These are phyloP conservation scores for Schizopygopsis pylzovi DNA, from an alignment of 2,797 vertebrate genomes.

Conservation along the genomic window DNA sequence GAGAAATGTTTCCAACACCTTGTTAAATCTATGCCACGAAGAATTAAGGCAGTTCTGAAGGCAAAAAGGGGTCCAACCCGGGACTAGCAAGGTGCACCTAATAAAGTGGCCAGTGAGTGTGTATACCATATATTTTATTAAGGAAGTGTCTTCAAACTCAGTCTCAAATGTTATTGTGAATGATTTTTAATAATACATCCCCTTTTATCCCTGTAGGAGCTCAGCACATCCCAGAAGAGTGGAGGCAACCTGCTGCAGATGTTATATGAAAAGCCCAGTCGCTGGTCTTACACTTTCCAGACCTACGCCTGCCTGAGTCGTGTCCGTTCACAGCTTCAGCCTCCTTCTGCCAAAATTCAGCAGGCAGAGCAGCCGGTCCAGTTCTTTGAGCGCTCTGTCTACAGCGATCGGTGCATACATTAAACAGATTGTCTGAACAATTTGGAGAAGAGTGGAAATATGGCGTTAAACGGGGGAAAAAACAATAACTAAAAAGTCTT, in stretches of 20 bases:
- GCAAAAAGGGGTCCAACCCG: no score
- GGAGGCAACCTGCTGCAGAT: slow-evolving; percentile 89
- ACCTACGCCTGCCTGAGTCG: slow-evolving; percentile 85
- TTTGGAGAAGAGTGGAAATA: neutral
- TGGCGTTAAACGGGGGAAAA: neutral
- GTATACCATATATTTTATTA: neutral
- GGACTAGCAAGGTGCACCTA: no score
- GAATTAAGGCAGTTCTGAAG: no score
- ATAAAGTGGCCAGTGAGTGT: no score
- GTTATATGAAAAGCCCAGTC: slow-evolving; percentile 84
- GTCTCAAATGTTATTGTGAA: neutral
- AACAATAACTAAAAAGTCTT: neutral
- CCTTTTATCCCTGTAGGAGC: slow-evolving; percentile 72
- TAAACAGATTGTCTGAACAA: neutral
- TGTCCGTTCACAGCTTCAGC: slow-evolving; percentile 81
- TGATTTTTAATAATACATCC: neutral
- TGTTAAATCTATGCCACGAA: no score
- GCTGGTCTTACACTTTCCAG: slow-evolving; percentile 90
- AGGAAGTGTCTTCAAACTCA: neutral
- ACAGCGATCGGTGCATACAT: slow-evolving; percentile 83
- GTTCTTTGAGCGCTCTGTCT: slow-evolving; percentile 87
- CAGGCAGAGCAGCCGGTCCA: slow-evolving; percentile 86
- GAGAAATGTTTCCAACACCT: no score
- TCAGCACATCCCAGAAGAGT: slow-evolving; percentile 86
- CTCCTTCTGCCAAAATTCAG: slow-evolving; percentile 77